Base-by-base conservation (phyloP, 2,113 vertebrate species). In the Carettochelys insculpta region DNA sequence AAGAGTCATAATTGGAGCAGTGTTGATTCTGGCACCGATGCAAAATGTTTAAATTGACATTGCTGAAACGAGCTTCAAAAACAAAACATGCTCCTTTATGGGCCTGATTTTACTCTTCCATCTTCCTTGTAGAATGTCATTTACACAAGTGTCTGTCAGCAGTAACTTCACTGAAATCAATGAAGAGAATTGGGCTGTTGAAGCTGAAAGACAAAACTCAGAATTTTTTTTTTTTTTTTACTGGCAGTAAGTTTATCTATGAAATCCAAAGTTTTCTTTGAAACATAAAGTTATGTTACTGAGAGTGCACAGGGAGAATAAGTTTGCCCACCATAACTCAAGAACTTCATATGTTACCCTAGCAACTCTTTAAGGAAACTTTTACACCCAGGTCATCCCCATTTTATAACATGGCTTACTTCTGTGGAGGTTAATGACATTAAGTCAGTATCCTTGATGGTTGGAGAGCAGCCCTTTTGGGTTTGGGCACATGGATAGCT, bases 231-330 rank as follows among this genome's bases (percentile, higher is more conserved):
- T 6, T 19, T 56, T 80, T 51, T 45, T 9, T 58, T 31, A 14
- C 24, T 25, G 1, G 31, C 24, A 82, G 86, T 43, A 71, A 61
- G 0, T 17, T 14, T 24, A 48, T 14, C 11, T 16, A 20, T 29
- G 38, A 84, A 38, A 88, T 34, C 48, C 22, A 87, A 77, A 89
- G 68, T 41, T 80, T 61, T 1, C 87, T 71, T 82, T 31, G 71
- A 41, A 87, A 52, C 34, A 50, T 80, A 41, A 77, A 81, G n/a
- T 87, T 53, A 77, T 41, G 77, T 68, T 84, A 65, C 12, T 54
- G 76, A 89, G 19, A n/a, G 3, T 54, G 53, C 16, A 22, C 58
- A n/a, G 51, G 8, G 4, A 38, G 73, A 92, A 75, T 3, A 19
- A 22, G 4, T 4, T 58, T 11, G 58, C 17, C n/a, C 38, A 65